Evolutionary conservation across 2,797 vertebrate species (phyloP), one percentile per base, ranked within the genome.

Genomic region (Gastrophryne carolinensis): DNA sequence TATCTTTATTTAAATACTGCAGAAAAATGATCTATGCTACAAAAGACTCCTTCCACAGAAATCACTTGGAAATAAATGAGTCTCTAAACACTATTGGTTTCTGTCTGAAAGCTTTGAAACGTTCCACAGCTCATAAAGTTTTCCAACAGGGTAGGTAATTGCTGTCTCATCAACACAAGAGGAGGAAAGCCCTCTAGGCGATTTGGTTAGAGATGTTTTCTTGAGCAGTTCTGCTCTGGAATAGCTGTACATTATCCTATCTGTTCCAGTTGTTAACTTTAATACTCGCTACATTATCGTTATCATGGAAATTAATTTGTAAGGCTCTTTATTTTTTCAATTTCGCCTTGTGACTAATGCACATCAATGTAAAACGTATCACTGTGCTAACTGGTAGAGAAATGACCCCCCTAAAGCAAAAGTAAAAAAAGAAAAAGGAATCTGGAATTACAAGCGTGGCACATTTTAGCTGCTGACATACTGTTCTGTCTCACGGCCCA

Each of bases 241-340:
- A 61, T 63, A 65, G 68, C 68, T 78, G 75, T 72, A 72, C 56
- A 72, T 78, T 72, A 72, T 78, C 68, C 75, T 72, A 78, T 78
- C 70, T 72, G 75, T 78, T 78, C 75, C 75, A 78, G 67, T 78
- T 78, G 75, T 78, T 78, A 78, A 78, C 75, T 78, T 44, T 60
- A 72, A 78, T 78, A 72, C 75, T 64, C 65, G 61, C 70, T 72
- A 72, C 49, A 78, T 58, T 78, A 71, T 72, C 60, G 61, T 78
- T 78, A 78, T 72, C 75, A 64, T 72, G 68, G 37, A 78, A 78
- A 78, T 78, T 78, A 78, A 78, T 78, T 78, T 72, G 68, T 54
- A 21, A 71, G 39, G 75, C 52, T 72, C 57, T 78, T 78, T 65
- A n/a, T n/a, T 58, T 72, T 78, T 72, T 72, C 75, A 72, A 63